Conservation (phyloP, 2,797 vertebrate genomes). For the Squalus acanthias region DNA sequence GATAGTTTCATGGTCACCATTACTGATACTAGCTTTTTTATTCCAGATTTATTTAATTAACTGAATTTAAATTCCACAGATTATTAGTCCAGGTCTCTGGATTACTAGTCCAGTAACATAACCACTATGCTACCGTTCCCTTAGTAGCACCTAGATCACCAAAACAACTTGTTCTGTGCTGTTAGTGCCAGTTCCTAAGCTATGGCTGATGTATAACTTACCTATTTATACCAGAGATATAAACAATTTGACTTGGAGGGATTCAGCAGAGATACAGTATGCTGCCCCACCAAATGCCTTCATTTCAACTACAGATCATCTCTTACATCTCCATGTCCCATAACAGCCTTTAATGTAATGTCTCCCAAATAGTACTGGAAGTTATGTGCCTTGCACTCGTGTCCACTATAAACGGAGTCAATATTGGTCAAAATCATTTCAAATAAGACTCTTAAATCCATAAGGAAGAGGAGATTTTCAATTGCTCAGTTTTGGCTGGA, state of each 20-base stretch:
- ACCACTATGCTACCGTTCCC: too few relatives aligned
- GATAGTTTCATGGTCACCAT: too few relatives aligned
- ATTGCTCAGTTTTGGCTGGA: too few relatives aligned
- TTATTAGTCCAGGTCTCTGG: too few relatives aligned
- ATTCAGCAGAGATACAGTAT: background rate
- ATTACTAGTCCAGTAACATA: too few relatives aligned
- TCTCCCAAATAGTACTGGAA: background rate
- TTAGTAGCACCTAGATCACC: background rate
- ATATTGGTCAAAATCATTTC: background rate
- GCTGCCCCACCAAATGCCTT: background rate
- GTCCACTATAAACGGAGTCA: background rate
- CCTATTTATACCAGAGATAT: background rate
- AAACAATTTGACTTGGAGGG: background rate
- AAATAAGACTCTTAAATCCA: too few relatives aligned
- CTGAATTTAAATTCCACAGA: too few relatives aligned
- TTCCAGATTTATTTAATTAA: too few relatives aligned
- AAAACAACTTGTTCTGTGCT: background rate
- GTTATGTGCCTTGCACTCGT: background rate
- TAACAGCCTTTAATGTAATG: background rate
- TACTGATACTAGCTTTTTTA: too few relatives aligned
- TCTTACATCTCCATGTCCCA: background rate
- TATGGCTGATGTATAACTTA: background rate
- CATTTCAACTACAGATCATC: background rate
- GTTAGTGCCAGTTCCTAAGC: background rate
- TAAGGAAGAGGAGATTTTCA: too few relatives aligned